These are phyloP conservation scores for Sander lucioperca DNA, from an alignment of 2,113 vertebrate species.

Conservation along the genomic window DNA sequence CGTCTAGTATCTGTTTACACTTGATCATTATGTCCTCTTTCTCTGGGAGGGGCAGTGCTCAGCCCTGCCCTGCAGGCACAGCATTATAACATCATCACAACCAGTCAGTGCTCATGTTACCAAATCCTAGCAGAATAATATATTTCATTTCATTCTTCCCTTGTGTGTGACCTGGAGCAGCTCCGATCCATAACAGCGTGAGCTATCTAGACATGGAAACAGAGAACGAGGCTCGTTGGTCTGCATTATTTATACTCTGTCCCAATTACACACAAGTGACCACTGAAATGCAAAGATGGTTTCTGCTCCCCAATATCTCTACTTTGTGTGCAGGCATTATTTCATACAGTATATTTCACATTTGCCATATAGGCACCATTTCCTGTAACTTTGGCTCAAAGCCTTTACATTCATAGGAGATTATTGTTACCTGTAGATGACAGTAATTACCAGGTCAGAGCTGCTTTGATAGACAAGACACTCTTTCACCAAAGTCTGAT, in stretches of 20 bases:
- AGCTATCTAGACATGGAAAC: conserved; percentile 33
- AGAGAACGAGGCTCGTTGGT: conserved; percentile 2
- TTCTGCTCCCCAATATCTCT: background rate
- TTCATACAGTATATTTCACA: background rate
- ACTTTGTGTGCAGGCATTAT: conserved; percentile 9
- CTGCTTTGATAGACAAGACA: conserved; percentile 11
- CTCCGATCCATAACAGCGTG: conserved; percentile 19
- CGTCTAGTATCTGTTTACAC: conserved; percentile 61
- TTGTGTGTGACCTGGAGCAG: conserved; percentile 27
- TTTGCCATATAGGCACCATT: background rate
- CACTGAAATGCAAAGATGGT: background rate
- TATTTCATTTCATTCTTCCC: conserved; percentile 25
- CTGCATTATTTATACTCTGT: conserved; percentile 54
- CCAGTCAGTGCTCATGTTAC: conserved; percentile 58
- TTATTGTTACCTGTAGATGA: background rate
- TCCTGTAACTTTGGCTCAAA: background rate
- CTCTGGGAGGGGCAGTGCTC: conserved; percentile 43
- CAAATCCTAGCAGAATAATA: conserved; percentile 28
- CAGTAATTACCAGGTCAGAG: background rate
- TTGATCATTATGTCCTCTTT: conserved; percentile 54
- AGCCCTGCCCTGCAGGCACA: conserved; percentile 62
- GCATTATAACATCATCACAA: conserved; percentile 45
- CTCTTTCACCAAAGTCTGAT: background rate
- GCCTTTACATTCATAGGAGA: background rate
- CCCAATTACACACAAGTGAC: conserved; percentile 28